Evolutionary conservation across 2,797 vertebrate genomes (phyloP).

Genomic region (Scomberomorus guttatus): DNA sequence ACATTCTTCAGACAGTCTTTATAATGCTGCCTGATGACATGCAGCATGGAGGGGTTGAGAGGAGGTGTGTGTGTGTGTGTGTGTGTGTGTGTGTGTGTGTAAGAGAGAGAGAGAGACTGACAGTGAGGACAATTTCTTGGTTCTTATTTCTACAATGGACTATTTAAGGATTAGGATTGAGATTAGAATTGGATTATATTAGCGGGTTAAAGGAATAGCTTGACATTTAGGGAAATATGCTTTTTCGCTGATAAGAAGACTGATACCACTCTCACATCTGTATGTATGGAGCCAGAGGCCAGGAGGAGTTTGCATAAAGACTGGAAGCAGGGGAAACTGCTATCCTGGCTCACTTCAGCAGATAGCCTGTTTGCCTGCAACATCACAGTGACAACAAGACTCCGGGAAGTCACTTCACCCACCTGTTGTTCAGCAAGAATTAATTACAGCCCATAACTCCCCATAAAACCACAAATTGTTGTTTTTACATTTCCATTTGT

Average conservation of each 20-base stretch:
- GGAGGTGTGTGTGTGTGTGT: constrained; percentile 1
- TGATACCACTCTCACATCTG: not conserved
- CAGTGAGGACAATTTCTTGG: not conserved
- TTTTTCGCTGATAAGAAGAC: not conserved
- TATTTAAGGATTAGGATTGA: not conserved
- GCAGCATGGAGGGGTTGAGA: not conserved
- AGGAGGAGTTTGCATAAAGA: not conserved
- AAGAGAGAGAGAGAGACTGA: not conserved
- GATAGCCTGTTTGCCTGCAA: not conserved
- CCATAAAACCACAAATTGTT: too few relatives aligned
- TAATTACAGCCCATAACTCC: too few relatives aligned
- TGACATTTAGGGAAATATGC: not conserved
- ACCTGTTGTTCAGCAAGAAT: not conserved
- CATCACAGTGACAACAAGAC: not conserved
- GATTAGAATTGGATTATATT: not conserved
- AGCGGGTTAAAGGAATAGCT: not conserved
- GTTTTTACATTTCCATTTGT: too few relatives aligned
- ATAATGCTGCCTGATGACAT: constrained; percentile 15
- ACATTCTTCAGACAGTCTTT: constrained; percentile 21
- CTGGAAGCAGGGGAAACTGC: not conserved
- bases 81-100: not conserved
- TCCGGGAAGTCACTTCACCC: not conserved
- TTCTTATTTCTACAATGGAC: not conserved
- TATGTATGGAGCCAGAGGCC: not conserved
- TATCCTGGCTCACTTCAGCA: too few relatives aligned